These are phyloP conservation scores for Cacatua alba DNA, from an alignment of 2,113 vertebrate genomes.

Conservation along the genomic window DNA sequence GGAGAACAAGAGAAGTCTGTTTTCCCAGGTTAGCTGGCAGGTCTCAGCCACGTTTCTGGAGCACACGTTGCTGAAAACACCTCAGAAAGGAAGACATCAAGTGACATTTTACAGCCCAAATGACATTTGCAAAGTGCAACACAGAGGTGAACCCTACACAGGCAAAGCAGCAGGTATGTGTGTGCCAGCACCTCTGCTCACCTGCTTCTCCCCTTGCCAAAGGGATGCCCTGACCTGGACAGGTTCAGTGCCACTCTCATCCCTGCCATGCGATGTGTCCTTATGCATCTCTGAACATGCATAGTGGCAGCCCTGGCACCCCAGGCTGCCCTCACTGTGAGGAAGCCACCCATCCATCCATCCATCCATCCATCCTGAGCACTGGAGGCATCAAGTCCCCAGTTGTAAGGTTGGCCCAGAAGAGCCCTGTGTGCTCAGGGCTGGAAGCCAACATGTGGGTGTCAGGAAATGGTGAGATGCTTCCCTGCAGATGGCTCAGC, in stretches of 20 bases:
- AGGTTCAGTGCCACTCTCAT: background rate
- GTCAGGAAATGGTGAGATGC: background rate
- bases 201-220: background rate
- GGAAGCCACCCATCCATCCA: background rate
- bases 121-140: slow-evolving; percentile 7
- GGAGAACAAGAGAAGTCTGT: background rate
- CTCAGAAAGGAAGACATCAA: background rate
- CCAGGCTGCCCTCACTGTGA: background rate
- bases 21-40: background rate
- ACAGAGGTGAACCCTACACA: background rate
- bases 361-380: fast-evolving
- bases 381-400: background rate
- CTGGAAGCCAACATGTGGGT: background rate
- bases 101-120: background rate
- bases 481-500: slow-evolving; percentile 31
- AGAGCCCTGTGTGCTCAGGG: background rate
- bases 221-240: fast-evolving
- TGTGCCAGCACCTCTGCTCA: background rate
- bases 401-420: background rate
- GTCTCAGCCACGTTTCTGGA: background rate
- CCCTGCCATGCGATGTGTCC: background rate
- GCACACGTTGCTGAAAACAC: background rate
- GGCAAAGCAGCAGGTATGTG: background rate
- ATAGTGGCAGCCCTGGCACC: background rate
- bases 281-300: background rate